These are phyloP conservation scores for Lamellibrachia luymesi DNA, from an alignment of 1,140 invertebrate genomes.

Conservation along the genomic window DNA sequence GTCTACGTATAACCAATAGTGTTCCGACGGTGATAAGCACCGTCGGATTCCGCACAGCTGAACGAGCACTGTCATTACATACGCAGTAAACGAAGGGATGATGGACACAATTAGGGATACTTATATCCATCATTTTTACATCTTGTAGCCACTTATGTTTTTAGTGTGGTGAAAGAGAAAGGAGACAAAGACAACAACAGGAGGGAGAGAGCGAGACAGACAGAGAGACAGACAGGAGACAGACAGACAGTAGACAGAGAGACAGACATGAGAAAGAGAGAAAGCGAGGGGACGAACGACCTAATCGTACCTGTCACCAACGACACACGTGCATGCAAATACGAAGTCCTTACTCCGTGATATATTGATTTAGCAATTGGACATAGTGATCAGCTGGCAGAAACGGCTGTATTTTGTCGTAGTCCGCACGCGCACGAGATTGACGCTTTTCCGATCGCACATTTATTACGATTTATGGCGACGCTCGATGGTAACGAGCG, in stretches of 20 bases:
- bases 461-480: background rate
- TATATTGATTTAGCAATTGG: background rate
- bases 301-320: background rate
- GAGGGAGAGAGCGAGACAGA: background rate
- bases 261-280: background rate
- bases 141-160: too few species aligned
- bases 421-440: background rate
- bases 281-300: background rate
- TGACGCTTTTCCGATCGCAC: constrained; percentile 2
- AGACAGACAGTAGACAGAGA: background rate
- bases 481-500: background rate
- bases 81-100: too few species aligned
- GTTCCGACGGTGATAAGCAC: too few species aligned
- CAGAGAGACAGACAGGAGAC: background rate
- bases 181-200: background rate
- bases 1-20: too few species aligned
- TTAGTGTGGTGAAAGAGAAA: background rate
- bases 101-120: too few species aligned
- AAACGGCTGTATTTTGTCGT: background rate
- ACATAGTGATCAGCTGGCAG: background rate
- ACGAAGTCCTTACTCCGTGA: background rate
- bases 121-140: too few species aligned
- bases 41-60: too few species aligned
- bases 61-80: too few species aligned
- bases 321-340: background rate